Evolutionary conservation across 2,113 vertebrate species (phyloP).

Genomic region (Neomonachus schauinslandi): DNA sequence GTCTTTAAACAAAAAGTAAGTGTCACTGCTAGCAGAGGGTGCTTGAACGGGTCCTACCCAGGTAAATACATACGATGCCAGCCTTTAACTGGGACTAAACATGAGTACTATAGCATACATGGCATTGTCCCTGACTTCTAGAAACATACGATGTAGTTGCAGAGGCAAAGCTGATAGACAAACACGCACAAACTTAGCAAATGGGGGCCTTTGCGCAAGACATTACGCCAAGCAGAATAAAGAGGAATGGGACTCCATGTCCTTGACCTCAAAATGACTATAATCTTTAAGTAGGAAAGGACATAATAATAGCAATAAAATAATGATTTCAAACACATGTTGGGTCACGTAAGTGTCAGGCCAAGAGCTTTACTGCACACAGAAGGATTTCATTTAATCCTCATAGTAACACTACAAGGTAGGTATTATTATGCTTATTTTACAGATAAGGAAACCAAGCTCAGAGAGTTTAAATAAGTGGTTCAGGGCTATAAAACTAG

Average conservation of each 20-base stretch:
- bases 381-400: background rate
- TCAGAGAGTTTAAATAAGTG: background rate
- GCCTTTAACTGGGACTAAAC: background rate
- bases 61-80: background rate
- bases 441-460: background rate
- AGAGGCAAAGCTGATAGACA: background rate
- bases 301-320: constrained; percentile 36
- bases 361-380: background rate
- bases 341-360: background rate
- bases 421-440: background rate
- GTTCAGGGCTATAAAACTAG: constrained; percentile 11
- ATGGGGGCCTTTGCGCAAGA: background rate
- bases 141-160: background rate
- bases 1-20: background rate
- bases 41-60: background rate
- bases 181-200: background rate
- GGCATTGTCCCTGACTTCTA: background rate
- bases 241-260: background rate
- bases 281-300: background rate
- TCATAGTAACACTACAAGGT: background rate
- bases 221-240: background rate
- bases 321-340: constrained; percentile 35
- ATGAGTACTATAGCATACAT: background rate
- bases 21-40: background rate
- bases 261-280: constrained; percentile 21